Evolutionary conservation across 2,113 vertebrate genomes (phyloP), one percentile per base, ranked within the genome.

Genomic region (Sialia sialis): DNA sequence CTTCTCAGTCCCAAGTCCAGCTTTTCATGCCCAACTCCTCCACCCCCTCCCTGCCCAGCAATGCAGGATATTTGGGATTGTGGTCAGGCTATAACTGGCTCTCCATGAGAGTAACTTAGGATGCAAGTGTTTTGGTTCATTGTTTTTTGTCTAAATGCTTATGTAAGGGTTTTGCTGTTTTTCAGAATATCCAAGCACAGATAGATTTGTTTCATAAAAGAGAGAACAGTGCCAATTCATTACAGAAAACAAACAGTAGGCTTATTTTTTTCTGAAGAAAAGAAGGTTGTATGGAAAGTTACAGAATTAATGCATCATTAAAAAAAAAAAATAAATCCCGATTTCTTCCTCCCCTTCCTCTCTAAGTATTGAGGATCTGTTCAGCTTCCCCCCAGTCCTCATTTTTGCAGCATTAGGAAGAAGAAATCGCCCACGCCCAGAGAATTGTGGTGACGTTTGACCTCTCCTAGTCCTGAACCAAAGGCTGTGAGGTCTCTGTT

Each of bases 371-470:
- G 68, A 84, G n/a, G 20, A 32, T 34, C 22, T 76, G n/a, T 23
- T 52, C 11, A 13, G 36, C 36, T 56, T 92, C 19, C 26, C 19
- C 16, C 14, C 52, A 8, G 4, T 19, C 8, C 16, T 54, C 1
- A 0, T 12, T 79, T 62, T 32, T 32, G 5, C 32, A 30, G 36
- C 5, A 3, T 46, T 30, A 34, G 55, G 46, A 48, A 7, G 11
- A 48, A 48, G 11, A 48, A 48, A 48, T 48, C 2, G 4, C 21
- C 44, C 7, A 7, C 13, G 6, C 46, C 46, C 1, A 11, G 21
- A 55, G 49, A 34, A 7, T 25, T 25, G 8, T 0, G 0, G 30
- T 60, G 54, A 56, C 0, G 0, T 89, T 92, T 68, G 74, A 49
- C 54, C 48, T 84, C 58, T 72, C 29, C 36, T 68, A 74, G 54